Percentiles rank a stretch among this genome's conserved stretches.
Conservation (phyloP, 2,113 vertebrate species). For the Ciconia boyciana region DNA sequence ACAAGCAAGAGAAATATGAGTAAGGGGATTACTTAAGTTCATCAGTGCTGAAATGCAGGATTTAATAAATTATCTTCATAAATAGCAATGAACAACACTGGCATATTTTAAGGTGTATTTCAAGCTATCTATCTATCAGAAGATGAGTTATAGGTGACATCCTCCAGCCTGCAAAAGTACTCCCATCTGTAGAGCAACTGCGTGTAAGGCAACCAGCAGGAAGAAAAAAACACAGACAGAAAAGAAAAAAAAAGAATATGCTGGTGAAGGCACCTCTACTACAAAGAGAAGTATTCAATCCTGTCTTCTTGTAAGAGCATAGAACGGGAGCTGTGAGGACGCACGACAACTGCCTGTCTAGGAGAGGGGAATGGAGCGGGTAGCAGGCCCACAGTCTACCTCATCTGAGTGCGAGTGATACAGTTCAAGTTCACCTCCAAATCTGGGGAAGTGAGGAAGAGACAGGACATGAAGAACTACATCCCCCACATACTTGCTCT, state of each 20-base stretch:
- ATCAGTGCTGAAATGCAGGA: neutral
- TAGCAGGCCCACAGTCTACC: neutral
- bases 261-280: neutral
- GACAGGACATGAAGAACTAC: neutral
- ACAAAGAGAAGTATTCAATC: neutral
- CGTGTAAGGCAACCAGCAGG: neutral
- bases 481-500: neutral
- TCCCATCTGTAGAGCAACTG: neutral
- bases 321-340: neutral
- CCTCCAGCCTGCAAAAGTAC: neutral
- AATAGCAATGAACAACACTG: neutral
- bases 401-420: neutral
- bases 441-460: neutral
- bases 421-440: neutral
- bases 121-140: neutral
- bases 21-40: neutral
- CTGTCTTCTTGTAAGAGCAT: neutral
- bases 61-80: neutral
- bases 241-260: neutral
- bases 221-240: neutral
- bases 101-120: neutral
- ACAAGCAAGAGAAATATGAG: neutral
- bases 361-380: neutral
- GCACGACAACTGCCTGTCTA: neutral
- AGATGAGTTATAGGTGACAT: neutral